phyloP scores from a whole-genome alignment of 1,140 invertebrate genomes.

The Meloidogyne hapla region DNA sequence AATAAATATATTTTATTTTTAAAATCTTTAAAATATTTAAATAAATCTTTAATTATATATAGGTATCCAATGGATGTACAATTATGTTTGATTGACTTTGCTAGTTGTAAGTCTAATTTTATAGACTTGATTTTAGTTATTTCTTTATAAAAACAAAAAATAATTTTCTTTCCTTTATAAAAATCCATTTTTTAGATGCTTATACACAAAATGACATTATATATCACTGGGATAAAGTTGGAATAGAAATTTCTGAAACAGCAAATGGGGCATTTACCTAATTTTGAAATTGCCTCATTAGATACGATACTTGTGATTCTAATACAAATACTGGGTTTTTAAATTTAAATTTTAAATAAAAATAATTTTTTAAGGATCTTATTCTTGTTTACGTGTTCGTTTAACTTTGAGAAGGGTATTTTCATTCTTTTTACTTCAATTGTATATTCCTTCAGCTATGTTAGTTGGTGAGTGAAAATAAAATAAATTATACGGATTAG shows the following conservation, averaged over 20 bases:
- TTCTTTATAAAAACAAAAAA: background rate
- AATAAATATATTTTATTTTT: background rate
- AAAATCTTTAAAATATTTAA: too few species aligned
- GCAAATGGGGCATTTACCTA: slow-evolving; percentile 52
- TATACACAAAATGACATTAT: slow-evolving; percentile 90
- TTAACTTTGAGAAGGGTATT: slow-evolving; percentile 91
- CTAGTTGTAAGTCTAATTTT: slow-evolving; percentile 73
- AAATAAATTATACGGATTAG: too few species aligned
- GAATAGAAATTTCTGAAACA: slow-evolving; percentile 40
- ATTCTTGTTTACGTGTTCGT: slow-evolving; percentile 81
- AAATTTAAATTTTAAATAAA: slow-evolving; percentile 3
- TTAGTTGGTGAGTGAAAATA: slow-evolving; percentile 61
- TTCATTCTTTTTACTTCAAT: slow-evolving; percentile 90
- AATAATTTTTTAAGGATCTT: slow-evolving; percentile 31
- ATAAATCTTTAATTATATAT: background rate
- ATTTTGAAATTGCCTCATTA: slow-evolving; percentile 47
- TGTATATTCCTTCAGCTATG: slow-evolving; percentile 66
- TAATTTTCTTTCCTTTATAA: background rate
- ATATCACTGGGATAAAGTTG: slow-evolving; percentile 84
- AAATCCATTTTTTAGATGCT: slow-evolving; percentile 74
- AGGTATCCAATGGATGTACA: slow-evolving; percentile 85
- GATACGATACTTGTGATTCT: slow-evolving; percentile 40
- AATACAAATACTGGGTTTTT: slow-evolving; percentile 47
- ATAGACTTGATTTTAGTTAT: background rate
- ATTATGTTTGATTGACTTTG: slow-evolving; percentile 85